These are phyloP conservation scores for Parapristionchus giblindavisi DNA, from an alignment of 2,888 invertebrate genomes.

Conservation along the genomic window DNA sequence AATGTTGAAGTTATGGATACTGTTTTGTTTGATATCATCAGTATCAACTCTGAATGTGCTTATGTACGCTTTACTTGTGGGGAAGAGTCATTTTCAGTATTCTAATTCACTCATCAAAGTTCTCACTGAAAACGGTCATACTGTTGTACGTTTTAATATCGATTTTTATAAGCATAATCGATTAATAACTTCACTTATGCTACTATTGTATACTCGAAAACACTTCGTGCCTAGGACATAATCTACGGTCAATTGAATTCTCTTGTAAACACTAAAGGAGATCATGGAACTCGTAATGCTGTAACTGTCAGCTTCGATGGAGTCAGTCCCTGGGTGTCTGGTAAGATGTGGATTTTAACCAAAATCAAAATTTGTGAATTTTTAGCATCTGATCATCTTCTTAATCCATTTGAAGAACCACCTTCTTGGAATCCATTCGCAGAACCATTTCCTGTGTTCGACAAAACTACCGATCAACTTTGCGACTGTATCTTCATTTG, in stretches of 20 bases:
- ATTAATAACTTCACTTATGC: no score
- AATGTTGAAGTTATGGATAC: no score
- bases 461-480: background rate
- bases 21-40: no score
- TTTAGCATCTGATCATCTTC: conserved; percentile 21
- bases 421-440: conserved; percentile 16
- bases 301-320: background rate
- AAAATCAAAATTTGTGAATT: background rate
- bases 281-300: conserved; percentile 3
- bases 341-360: no score
- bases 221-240: no score
- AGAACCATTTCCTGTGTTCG: background rate
- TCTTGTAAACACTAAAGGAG: background rate
- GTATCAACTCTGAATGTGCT: conserved; percentile 46
- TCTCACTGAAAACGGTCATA: conserved; percentile 50
- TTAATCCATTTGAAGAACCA: conserved; percentile 13
- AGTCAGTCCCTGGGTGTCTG: conserved; percentile 18
- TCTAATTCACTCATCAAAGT: conserved; percentile 47
- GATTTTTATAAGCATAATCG: no score
- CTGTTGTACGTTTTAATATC: conserved; percentile 52
- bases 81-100: conserved; percentile 54
- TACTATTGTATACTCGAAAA: no score
- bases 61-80: conserved; percentile 47
- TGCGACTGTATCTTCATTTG: conserved; percentile 20
- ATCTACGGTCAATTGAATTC: conserved; percentile 11